These are phyloP conservation scores for Pyrgilauda ruficollis DNA, from an alignment of 2,113 vertebrate species.

Conservation along the genomic window DNA sequence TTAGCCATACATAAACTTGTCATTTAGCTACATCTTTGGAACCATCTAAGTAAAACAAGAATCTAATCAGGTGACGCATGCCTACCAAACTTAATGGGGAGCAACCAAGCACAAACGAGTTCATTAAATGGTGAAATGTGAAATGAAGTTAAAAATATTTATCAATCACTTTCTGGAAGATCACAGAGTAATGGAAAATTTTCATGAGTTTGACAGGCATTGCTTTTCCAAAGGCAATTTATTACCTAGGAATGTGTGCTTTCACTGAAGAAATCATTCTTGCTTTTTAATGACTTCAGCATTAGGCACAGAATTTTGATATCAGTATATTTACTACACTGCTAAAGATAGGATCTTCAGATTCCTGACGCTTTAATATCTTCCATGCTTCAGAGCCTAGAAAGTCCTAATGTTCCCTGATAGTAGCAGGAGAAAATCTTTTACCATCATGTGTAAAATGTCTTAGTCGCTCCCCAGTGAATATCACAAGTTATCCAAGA, in stretches of 20 bases:
- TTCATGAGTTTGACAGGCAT: neutral
- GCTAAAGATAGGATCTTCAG: neutral
- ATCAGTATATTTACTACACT: neutral
- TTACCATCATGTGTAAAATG: neutral
- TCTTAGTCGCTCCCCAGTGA: neutral
- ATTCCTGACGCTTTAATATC: neutral
- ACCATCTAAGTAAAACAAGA: neutral
- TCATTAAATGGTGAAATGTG: neutral
- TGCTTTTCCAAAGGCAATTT: neutral
- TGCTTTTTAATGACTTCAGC: neutral
- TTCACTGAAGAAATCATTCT: neutral
- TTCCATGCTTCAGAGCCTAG: neutral
- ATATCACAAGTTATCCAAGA: neutral
- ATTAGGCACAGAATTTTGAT: neutral
- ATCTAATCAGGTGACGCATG: neutral
- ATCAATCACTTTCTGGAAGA: neutral
- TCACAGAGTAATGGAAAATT: neutral
- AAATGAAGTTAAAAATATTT: slow-evolving; percentile 13
- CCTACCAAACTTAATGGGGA: neutral
- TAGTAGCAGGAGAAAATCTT: neutral
- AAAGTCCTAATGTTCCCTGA: neutral
- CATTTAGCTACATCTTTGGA: neutral
- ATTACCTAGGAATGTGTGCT: neutral
- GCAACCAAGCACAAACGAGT: neutral
- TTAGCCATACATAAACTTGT: neutral